Evolutionary conservation across 2,888 invertebrate genomes (phyloP).

Genomic region (Allacma fusca): DNA sequence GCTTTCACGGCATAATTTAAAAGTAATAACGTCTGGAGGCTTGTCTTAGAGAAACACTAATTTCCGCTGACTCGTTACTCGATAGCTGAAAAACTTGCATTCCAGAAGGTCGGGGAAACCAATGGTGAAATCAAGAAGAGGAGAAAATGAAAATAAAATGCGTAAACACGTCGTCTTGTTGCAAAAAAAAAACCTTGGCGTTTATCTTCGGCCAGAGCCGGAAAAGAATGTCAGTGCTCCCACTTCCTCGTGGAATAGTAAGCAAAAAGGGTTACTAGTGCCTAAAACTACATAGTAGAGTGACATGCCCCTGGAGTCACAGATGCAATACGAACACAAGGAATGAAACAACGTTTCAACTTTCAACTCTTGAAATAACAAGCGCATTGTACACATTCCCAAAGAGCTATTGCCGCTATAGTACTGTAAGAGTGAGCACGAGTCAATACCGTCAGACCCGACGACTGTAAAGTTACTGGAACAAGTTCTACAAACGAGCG

Average conservation of each 20-base stretch:
- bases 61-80: neutral
- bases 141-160: slow-evolving; percentile 30
- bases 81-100: neutral
- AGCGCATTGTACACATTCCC: slow-evolving; percentile 14
- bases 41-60: neutral
- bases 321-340: slow-evolving; percentile 12
- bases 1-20: too few species aligned
- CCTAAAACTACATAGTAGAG: neutral
- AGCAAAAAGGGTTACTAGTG: neutral
- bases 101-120: slow-evolving; percentile 13
- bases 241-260: neutral
- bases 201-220: slow-evolving; percentile 16
- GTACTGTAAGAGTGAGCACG: neutral
- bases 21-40: too few species aligned
- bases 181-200: neutral
- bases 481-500: neutral
- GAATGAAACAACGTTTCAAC: slow-evolving; percentile 12
- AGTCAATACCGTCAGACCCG: slow-evolving; percentile 1
- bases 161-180: slow-evolving; percentile 10
- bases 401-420: slow-evolving; percentile 4
- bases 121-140: slow-evolving; percentile 30
- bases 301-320: slow-evolving; percentile 21
- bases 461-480: neutral
- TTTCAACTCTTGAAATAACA: slow-evolving; percentile 26
- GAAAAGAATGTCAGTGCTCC: slow-evolving; percentile 18